These are phyloP conservation scores for Caenorhabditis sulstoni DNA, from an alignment of 2,888 invertebrate genomes.

Conservation along the genomic window DNA sequence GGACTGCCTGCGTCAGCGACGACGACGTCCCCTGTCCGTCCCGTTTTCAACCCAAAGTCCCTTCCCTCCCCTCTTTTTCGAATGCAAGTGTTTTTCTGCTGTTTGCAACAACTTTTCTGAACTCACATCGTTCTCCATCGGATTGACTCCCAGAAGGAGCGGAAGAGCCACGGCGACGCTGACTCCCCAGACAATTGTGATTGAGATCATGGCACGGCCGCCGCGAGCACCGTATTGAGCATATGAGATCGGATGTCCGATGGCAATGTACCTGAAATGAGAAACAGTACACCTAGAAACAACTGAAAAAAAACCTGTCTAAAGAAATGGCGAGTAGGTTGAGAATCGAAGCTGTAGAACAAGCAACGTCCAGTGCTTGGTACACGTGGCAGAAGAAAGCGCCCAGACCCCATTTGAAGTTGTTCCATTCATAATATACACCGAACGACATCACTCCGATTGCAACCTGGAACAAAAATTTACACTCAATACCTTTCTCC, in stretches of 20 bases:
- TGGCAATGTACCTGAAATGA: slow-evolving; percentile 75
- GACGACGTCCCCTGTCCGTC: slow-evolving; percentile 7
- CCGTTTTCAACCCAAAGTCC: slow-evolving; percentile 23
- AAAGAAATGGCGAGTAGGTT: slow-evolving; percentile 97
- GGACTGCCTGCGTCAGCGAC: slow-evolving; percentile 38
- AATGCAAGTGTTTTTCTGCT: slow-evolving; percentile 41
- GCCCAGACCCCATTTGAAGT: slow-evolving; percentile 88
- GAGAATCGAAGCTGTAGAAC: slow-evolving; percentile 97
- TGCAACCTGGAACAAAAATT: slow-evolving; percentile 85
- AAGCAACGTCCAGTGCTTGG: slow-evolving; percentile 97
- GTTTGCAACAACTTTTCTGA: slow-evolving; percentile 20
- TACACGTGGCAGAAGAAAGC: slow-evolving; percentile 95
- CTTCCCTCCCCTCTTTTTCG: neutral
- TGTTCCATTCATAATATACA: slow-evolving; percentile 90
- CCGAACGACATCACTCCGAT: slow-evolving; percentile 99
- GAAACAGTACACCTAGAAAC: neutral
- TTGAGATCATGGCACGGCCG: slow-evolving; percentile 91
- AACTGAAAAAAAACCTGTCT: slow-evolving; percentile 87
- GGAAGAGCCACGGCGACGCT: slow-evolving; percentile 96
- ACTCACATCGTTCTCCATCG: slow-evolving; percentile 81
- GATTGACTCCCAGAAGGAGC: slow-evolving; percentile 95
- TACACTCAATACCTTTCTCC: no score
- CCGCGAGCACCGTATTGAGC: slow-evolving; percentile 76
- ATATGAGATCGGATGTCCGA: slow-evolving; percentile 79
- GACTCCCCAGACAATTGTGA: slow-evolving; percentile 95